phyloP scores from a whole-genome alignment of 2,113 vertebrate species.

The Eudorcas thomsonii region DNA sequence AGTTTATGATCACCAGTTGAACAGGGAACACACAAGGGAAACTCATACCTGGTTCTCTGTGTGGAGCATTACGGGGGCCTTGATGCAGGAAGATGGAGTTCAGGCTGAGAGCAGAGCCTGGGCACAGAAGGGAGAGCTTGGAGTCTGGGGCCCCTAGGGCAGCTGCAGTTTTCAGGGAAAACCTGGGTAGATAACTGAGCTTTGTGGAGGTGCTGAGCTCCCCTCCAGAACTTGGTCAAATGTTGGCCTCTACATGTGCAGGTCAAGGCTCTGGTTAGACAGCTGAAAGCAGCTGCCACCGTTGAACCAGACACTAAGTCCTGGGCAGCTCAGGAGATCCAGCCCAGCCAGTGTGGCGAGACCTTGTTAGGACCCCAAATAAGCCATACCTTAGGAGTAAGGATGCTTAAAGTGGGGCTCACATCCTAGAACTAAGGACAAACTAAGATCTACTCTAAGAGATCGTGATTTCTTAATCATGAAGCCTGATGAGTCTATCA shows the following conservation, averaged over 20 bases:
- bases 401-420: background rate
- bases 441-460: background rate
- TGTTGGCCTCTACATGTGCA: background rate
- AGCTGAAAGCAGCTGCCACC: background rate
- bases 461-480: background rate
- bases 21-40: background rate
- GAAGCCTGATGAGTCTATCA: background rate
- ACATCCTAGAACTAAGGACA: background rate
- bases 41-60: background rate
- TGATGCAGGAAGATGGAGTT: background rate
- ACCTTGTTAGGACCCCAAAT: background rate
- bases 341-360: background rate
- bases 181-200: background rate
- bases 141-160: background rate
- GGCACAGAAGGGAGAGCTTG: background rate
- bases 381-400: background rate
- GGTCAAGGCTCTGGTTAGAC: background rate
- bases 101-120: background rate
- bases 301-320: background rate
- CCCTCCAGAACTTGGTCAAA: background rate
- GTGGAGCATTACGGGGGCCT: rapidly evolving
- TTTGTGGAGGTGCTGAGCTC: background rate
- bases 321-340: rapidly evolving
- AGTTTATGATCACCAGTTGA: background rate
- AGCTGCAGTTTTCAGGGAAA: background rate